Base-by-base conservation (phyloP, 2,888 invertebrate species). In the Fragum whitleyi region DNA sequence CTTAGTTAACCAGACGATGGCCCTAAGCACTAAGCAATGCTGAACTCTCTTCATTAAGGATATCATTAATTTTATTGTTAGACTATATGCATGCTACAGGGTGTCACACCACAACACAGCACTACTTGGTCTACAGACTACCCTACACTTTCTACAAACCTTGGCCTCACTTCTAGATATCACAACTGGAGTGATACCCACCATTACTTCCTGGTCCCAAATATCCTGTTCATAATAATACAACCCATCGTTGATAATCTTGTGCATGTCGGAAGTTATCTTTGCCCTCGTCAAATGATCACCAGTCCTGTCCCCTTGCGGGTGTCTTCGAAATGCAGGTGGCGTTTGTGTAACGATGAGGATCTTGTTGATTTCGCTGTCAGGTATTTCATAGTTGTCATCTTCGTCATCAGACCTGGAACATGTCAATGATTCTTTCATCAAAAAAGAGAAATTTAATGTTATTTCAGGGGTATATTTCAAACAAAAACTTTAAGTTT, bases 211-310 rank as follows among this genome's bases (percentile, higher is more conserved):
- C 23, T 96, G 96, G 21, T 95, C 96, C 97, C 97, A 97, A 74
- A 99, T 94, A 92, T 98, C 98, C 92, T 98, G 98, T 94, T 99
- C 99, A 90, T 99, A 99, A 90, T 97, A 97, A 92, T 96, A 96
- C 26, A 99, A 95, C n/a, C 99, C 99, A 94, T 99, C 98, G 89
- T 98, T 98, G 89, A 99, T 99, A 59, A 97, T 97, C 95, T 98
- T 97, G 89, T 97, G 98, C 89, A 99, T 95, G 92, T 99, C 98
- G 94, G 98, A 97, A 11, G 97, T 97, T 95, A 99, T 98, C 95
- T 98, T 98, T 55, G 97, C 97, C 85, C 99, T 95, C 0, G 97
- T 97, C 81, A 96, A 96, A 96, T 96, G 97, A 92, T 98, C 98
- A 0, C 97, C 98, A 2, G 97, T 97, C 62, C 97, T 96, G 95